These are phyloP conservation scores for Pararge aegeria DNA, from an alignment of 1,140 invertebrate genomes.

Conservation along the genomic window DNA sequence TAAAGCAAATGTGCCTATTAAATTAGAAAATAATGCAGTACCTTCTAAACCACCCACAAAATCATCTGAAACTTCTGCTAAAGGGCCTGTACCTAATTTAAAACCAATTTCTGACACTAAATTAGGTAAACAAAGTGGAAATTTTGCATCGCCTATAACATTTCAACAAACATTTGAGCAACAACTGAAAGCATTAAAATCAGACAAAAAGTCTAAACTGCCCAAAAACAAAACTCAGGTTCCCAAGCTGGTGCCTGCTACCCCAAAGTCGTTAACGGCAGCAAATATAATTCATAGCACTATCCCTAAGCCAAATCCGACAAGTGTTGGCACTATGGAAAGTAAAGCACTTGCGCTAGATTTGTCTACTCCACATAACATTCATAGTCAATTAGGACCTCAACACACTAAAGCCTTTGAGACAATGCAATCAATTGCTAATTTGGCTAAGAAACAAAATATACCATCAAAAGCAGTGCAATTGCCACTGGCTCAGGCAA, in stretches of 20 bases:
- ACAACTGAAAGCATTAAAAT: constrained; percentile 63
- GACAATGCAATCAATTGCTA: constrained; percentile 78
- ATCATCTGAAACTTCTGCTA: constrained; percentile 59
- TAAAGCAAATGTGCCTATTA: constrained; percentile 42
- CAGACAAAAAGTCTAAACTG: constrained; percentile 71
- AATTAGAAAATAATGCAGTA: constrained; percentile 39
- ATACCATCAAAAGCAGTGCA: constrained; percentile 55
- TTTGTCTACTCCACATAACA: constrained; percentile 71
- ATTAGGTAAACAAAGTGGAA: constrained; percentile 60
- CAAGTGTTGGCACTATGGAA: constrained; percentile 40
- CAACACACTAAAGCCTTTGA: constrained; percentile 75
- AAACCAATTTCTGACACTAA: constrained; percentile 78
- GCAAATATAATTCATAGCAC: constrained; percentile 51
- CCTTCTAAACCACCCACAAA: constrained; percentile 46
- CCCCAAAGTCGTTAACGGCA: constrained; percentile 61
- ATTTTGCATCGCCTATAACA: constrained; percentile 65
- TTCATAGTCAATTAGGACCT: constrained; percentile 66
- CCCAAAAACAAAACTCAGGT: constrained; percentile 72
- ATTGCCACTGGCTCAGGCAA: constrained; percentile 44
- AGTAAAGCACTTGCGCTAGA: constrained; percentile 68
- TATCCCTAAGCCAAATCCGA: constrained; percentile 37
- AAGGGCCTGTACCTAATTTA: constrained; percentile 76
- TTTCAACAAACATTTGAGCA: constrained; percentile 79
- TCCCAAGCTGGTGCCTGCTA: constrained; percentile 69
- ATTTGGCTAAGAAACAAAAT: constrained; percentile 75